Evolutionary conservation across 2,113 vertebrate genomes (phyloP).

Genomic region (Pelusios castaneus): DNA sequence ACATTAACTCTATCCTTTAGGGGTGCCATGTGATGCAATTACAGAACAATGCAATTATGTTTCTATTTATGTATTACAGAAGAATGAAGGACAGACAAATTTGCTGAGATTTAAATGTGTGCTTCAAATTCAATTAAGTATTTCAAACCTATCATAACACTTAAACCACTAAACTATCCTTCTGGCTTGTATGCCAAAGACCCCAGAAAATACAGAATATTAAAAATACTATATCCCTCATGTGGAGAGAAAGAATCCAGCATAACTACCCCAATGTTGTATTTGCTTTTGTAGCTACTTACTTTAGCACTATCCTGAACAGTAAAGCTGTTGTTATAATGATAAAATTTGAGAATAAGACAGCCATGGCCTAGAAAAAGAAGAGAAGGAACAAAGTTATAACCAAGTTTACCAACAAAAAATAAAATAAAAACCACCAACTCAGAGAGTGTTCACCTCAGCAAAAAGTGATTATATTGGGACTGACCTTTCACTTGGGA

Average conservation of each 20-base stretch:
- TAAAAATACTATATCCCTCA: neutral
- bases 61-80: neutral
- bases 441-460: neutral
- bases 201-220: neutral
- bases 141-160: neutral
- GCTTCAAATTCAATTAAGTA: neutral
- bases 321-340: slow-evolving; percentile 98
- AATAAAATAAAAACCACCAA: slow-evolving; percentile 19
- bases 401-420: slow-evolving; percentile 42
- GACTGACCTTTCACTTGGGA: neutral
- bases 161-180: neutral
- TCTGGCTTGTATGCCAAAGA: neutral
- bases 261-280: slow-evolving; percentile 1
- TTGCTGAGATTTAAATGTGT: neutral
- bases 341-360: slow-evolving; percentile 97
- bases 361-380: slow-evolving; percentile 92
- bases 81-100: neutral
- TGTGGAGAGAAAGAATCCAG: neutral
- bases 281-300: slow-evolving; percentile 76
- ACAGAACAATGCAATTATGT: neutral
- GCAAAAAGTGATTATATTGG: neutral
- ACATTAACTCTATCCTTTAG: neutral
- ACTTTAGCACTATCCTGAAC: slow-evolving; percentile 96
- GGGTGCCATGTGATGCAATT: neutral
- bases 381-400: slow-evolving; percentile 58